A percentile compares a stretch with the other conserved stretches of the same genome.
These are phyloP conservation scores for Alectoris magna DNA, from an alignment of 2,797 vertebrate genomes.

Conservation along the genomic window DNA sequence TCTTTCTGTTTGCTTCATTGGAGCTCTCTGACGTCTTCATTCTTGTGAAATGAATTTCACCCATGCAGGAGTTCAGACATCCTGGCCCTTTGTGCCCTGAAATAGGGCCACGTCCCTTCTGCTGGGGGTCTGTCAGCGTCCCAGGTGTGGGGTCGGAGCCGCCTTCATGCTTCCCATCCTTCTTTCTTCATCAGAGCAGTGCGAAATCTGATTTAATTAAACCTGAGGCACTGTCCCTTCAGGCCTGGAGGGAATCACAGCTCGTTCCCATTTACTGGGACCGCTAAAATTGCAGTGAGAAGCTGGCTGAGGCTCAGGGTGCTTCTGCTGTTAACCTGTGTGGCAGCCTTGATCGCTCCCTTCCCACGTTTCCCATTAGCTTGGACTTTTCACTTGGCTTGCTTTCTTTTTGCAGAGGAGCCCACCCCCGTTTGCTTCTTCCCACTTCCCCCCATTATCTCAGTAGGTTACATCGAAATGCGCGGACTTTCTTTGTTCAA, in stretches of 20 bases:
- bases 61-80: background rate
- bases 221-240: too few species aligned
- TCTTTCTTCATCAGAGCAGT: background rate
- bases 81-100: background rate
- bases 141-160: too few species aligned
- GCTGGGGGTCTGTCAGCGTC: background rate
- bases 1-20: rapidly evolving
- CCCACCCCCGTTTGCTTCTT: background rate
- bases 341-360: background rate
- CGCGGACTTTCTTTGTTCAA: background rate
- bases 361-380: background rate
- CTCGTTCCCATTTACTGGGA: too few species aligned
- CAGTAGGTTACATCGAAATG: background rate
- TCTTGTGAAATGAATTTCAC: background rate
- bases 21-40: background rate
- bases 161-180: too few species aligned
- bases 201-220: too few species aligned
- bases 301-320: background rate
- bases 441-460: background rate
- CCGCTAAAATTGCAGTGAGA: background rate
- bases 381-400: background rate
- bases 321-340: background rate
- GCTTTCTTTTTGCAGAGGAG: background rate
- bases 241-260: too few species aligned
- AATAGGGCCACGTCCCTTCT: background rate